Base-by-base conservation (phyloP, 2,113 vertebrate genomes). In the Silurus meridionalis region DNA sequence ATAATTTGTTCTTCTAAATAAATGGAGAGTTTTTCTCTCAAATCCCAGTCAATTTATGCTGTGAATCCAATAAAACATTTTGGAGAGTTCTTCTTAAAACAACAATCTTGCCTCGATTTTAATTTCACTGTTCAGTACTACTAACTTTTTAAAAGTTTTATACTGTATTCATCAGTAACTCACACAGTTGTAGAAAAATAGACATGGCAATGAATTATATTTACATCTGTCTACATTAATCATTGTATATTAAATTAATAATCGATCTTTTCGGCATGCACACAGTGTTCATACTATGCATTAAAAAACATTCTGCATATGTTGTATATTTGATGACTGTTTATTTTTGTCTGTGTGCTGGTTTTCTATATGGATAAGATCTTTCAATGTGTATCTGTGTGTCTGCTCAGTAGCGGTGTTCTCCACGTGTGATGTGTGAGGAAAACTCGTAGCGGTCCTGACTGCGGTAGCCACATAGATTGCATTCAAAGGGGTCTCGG, bases 391-490 rank as follows among this genome's bases (percentile, higher is more conserved):
- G 8, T 71, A 15, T 78, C 83, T 88, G 60, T 75, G 80, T 82
- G 28, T 80, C 83, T 83, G 13, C 37, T 95, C 91, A 95, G 92
- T 95, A 97, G 90, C 96, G 97, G 82, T 99, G 98, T 92, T 99
- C 98, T n/a, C 98, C 98, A 75, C 98, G 95, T 1, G 98, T 98
- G 90, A 99, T 99, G 93, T 99, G 98, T 17, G 98, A 99, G 21
- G 97, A 98, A 94, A 99, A 99, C 93, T 99, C 98, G 25, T 99
- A 99, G 78, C 97, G 96, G 95, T 99, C 98, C 93, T 97, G 97
- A 91, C 98, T 99, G 78, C 95, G 97, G 92, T 99, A 97, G 87
- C 98, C 98, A 50, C 98, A 99, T 94, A 99, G 96, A 95, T 99
- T 99, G 95, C 98, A 99, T 93, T 99, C 97, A 7, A 99, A 98